phyloP scores from a whole-genome alignment of 2,113 vertebrate species.

The Sterrhoptilus dennistouni region DNA sequence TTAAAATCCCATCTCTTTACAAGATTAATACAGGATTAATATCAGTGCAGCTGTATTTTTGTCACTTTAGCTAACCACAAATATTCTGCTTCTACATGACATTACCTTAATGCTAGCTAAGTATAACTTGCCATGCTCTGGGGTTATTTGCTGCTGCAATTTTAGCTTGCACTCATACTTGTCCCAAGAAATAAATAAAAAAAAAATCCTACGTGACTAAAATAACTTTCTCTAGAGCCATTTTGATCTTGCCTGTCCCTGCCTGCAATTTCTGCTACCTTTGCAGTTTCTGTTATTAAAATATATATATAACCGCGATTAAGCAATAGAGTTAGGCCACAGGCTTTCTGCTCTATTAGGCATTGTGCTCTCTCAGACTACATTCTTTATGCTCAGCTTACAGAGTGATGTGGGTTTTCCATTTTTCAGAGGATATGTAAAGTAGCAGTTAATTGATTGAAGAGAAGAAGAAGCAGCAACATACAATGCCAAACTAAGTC shows the following conservation, averaged over 20 bases:
- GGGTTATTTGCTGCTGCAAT: constrained; percentile 64
- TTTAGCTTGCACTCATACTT: constrained; percentile 62
- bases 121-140: constrained; percentile 49
- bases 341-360: neutral
- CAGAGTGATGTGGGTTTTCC: neutral
- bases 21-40: constrained; percentile 69
- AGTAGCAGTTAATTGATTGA: neutral
- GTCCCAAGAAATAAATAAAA: constrained; percentile 49
- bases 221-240: constrained; percentile 44
- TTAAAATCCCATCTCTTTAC: constrained; percentile 63
- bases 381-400: neutral
- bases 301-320: neutral
- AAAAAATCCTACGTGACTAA: constrained; percentile 13
- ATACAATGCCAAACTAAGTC: neutral
- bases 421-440: neutral
- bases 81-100: constrained; percentile 67
- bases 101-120: constrained; percentile 70
- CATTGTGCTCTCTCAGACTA: neutral
- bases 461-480: neutral
- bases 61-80: constrained; percentile 63
- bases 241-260: constrained; percentile 42
- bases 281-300: constrained; percentile 16
- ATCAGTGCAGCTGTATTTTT: constrained; percentile 61
- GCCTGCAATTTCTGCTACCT: constrained; percentile 2
- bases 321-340: constrained; percentile 1